Evolutionary conservation across 1,140 invertebrate genomes (phyloP).

Genomic region (Homalodisca vitripennis): DNA sequence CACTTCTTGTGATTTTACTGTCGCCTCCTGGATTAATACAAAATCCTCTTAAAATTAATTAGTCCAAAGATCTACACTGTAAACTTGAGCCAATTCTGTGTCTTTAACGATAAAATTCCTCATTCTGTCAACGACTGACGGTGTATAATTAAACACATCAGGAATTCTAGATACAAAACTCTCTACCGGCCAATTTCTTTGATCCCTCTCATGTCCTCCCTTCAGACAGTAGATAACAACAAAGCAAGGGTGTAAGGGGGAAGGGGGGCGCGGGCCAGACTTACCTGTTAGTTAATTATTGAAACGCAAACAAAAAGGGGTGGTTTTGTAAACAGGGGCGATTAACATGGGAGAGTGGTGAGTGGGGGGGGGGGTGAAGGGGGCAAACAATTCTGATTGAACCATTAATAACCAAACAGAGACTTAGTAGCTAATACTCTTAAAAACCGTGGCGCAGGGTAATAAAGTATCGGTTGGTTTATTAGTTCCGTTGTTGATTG

Average conservation of each 20-base stretch:
- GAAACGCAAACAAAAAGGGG: not conserved
- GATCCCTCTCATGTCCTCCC: too few species aligned
- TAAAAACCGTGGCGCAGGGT: not conserved
- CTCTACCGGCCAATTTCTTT: too few species aligned
- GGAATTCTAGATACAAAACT: too few species aligned
- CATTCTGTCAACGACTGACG: too few species aligned
- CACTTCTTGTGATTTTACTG: too few species aligned
- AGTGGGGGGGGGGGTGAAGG: not conserved
- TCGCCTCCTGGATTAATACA: too few species aligned
- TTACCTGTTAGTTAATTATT: constrained; percentile 16
- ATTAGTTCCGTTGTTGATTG: not conserved
- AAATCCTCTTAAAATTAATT: too few species aligned
- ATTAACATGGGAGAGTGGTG: too few species aligned
- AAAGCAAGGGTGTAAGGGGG: not conserved
- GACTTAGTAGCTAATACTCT: constrained; percentile 9
- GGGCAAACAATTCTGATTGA: constrained; percentile 10
- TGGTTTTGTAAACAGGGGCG: constrained; percentile 11
- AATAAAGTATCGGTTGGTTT: not conserved
- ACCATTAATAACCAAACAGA: not conserved
- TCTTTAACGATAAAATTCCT: too few species aligned
- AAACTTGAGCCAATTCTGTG: too few species aligned
- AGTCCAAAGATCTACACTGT: too few species aligned
- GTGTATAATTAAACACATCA: too few species aligned
- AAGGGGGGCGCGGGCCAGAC: not conserved
- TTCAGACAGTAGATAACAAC: not conserved